phyloP scores from a whole-genome alignment of 2,888 invertebrate species.

The Netelia virgata region DNA sequence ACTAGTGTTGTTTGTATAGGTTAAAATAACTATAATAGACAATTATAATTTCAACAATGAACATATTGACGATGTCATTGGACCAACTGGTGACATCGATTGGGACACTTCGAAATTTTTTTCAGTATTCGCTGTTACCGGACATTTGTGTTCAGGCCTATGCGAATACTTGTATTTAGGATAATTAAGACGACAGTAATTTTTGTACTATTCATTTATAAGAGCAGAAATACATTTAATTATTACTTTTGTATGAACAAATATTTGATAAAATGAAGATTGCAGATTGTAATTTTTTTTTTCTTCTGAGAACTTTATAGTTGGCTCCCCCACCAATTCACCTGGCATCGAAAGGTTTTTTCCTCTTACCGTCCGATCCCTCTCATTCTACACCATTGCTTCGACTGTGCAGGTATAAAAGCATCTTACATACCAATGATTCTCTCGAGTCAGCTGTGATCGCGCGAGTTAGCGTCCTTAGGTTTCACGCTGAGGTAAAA shows the following conservation, averaged over 20 bases:
- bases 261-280: slow-evolving; percentile 61
- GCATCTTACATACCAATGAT: background rate
- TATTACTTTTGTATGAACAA: slow-evolving; percentile 48
- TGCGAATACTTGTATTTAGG: too few relatives aligned
- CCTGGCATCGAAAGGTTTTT: slow-evolving; percentile 44
- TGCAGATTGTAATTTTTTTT: slow-evolving; percentile 27
- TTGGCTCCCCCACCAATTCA: slow-evolving; percentile 24
- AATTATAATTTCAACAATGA: slow-evolving; percentile 1
- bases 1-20: slow-evolving; percentile 17
- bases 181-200: background rate
- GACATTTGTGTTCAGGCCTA: too few relatives aligned
- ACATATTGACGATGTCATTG: slow-evolving; percentile 7
- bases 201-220: background rate
- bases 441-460: slow-evolving; percentile 34
- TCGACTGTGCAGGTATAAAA: slow-evolving; percentile 54
- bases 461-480: background rate
- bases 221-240: slow-evolving; percentile 6
- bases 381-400: slow-evolving; percentile 69
- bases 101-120: background rate
- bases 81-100: too few relatives aligned
- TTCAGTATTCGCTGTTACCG: background rate
- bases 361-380: slow-evolving; percentile 42
- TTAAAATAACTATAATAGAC: background rate
- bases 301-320: background rate
- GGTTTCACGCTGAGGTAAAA: background rate